These are phyloP conservation scores for Psilanteris sp. DNA, from an alignment of 1,140 invertebrate genomes.

Conservation along the genomic window DNA sequence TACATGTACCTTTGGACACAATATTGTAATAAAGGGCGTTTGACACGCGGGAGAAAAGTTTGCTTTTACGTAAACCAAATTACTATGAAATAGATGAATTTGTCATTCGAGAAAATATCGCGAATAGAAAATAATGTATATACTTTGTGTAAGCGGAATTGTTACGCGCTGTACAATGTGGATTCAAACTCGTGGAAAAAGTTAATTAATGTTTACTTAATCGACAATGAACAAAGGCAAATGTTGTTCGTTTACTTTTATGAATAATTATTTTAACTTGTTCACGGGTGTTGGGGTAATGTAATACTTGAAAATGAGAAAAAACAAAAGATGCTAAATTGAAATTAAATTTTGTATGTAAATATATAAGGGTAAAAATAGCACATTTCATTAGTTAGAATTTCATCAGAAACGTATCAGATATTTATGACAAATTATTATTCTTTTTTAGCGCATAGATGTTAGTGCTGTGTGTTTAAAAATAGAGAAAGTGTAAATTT, in stretches of 20 bases:
- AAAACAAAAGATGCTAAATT: too few relatives aligned
- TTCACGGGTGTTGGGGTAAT: too few relatives aligned
- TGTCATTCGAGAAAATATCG: constrained; percentile 19
- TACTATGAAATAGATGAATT: constrained; percentile 32
- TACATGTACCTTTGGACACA: constrained; percentile 31
- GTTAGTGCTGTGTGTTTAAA: too few relatives aligned
- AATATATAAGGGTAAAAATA: too few relatives aligned
- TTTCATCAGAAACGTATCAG: too few relatives aligned
- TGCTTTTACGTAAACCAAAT: constrained; percentile 15
- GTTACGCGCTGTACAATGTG: constrained; percentile 16
- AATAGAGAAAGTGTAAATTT: too few relatives aligned
- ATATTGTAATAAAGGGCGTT: constrained; percentile 54
- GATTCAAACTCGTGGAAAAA: constrained; percentile 10
- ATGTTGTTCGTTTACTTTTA: background rate
- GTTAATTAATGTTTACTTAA: constrained; percentile 36
- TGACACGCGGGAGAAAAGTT: constrained; percentile 30
- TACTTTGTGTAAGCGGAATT: constrained; percentile 15
- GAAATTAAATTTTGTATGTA: too few relatives aligned
- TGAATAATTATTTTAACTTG: background rate
- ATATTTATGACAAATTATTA: too few relatives aligned
- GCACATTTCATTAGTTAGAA: too few relatives aligned
- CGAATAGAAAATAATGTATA: constrained; percentile 7
- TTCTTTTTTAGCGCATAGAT: too few relatives aligned
- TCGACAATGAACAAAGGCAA: background rate
- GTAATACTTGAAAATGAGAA: too few relatives aligned